Evolutionary conservation across 2,113 vertebrate species (phyloP), one percentile per base, ranked within the genome.

Genomic region (Carettochelys insculpta): DNA sequence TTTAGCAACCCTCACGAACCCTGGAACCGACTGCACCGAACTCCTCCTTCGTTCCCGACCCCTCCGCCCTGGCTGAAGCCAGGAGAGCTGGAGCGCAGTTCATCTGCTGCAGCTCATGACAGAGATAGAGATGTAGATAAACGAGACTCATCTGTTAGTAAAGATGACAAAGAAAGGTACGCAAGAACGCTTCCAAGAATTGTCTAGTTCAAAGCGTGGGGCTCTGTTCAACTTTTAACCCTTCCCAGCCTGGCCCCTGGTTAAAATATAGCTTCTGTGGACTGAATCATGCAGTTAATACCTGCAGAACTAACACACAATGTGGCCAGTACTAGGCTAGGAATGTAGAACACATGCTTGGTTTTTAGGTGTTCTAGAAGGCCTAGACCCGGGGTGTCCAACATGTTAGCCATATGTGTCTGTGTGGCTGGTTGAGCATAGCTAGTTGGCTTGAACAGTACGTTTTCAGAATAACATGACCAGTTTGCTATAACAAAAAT

Each of bases 111-210:
- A 98, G 98, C 99, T 73, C 99, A 99, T 91, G 99, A 99, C 96
- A 98, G 99, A 97, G 99, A 99, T 97, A 98, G 98, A 98, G 98
- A 98, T 96, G 97, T 98, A 94, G 99, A 99, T 97, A 99, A 99
- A 97, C 98, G 98, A 96, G 99, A 99, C 96, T 97, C 98, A 83
- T 96, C 98, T 68, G 96, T 98, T 97, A 98, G 98, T 97, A 99
- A 99, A 98, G 99, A 99, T 83, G 99, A 99, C 97, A 99, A 99
- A 98, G 99, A 99, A 98, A 99, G 99, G 99, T 99, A 98, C 90
- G 98, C 95, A 97, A 98, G 97, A 94, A 95, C 82, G 95, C 95
- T 96, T 96, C 97, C 95, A 95, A 97, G 96, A 96, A 96, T 97
- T 96, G 86, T 92, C 75, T 94, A 95, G 96, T 94, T 95, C 94